Evolutionary conservation across 2,888 invertebrate species (phyloP), one percentile per base, ranked within the genome.

Genomic region (Idaea aversata): DNA sequence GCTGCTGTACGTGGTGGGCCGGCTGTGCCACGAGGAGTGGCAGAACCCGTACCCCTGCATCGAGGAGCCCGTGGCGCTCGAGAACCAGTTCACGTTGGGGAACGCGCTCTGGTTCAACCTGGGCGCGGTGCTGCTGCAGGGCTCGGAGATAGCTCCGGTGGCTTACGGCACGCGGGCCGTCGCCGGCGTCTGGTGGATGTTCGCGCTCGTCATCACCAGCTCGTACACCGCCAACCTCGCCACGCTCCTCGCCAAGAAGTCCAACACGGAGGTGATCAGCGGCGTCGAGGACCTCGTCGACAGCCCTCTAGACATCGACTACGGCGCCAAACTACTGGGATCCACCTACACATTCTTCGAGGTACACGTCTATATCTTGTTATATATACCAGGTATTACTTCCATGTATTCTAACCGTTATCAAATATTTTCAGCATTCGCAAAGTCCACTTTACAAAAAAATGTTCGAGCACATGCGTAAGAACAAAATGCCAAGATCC

Each of bases 221-320:
- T 97, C 97, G 5, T 98, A 98, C 87, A 98, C 98, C 0, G 98
- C 98, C 65, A 98, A 98, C 93, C 93, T 98, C 79, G 98, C 98
- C 59, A 97, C 98, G 64, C 97, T 97, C 85, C 94, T 98, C 36
- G 97, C 98, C 0, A 95, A 97, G 65, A 97, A 97, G 85, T 94
- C 94, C 0, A 86, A 94, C 60, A 93, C 92, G n/a, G 94, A 94
- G 38, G 94, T 95, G 6, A 95, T 97, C 75, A 93, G 95, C 75
- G 95, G 95, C 84, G 97, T 97, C 7, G 95, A 96, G 66, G 98
- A 98, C 77, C 93, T 99, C 61, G 96, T 97, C 0, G 93, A 95
- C 73, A 95, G 95, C 77, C 96, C 96, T 75, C 95, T 95, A 16
- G 95, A 94, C 68, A 98, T 99, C 75, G 93, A 95, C 72, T 99